Conservation (phyloP, 2,113 vertebrate genomes). For the Mustelus asterias region DNA sequence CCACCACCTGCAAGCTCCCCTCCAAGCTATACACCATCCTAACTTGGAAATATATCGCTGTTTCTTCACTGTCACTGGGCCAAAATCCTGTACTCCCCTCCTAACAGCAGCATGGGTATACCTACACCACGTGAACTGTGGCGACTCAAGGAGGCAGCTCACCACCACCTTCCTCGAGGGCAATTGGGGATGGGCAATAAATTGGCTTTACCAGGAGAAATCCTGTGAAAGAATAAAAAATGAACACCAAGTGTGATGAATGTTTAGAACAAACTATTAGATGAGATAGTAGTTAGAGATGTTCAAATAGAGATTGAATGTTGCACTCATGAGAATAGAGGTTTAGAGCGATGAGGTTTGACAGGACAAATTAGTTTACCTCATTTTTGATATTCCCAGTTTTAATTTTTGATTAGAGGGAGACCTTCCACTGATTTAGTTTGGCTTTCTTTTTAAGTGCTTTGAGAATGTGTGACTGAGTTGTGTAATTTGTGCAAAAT, state of each 20-base stretch:
- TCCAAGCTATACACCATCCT: too few species aligned
- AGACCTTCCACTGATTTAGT: background rate
- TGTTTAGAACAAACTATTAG: background rate
- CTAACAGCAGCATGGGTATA: too few species aligned
- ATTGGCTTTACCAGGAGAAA: too few species aligned
- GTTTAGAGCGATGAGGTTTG: background rate
- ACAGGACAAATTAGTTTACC: background rate
- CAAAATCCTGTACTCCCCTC: too few species aligned
- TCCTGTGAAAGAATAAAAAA: too few species aligned
- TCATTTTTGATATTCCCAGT: background rate
- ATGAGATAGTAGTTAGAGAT: background rate
- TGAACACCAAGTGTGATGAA: background rate
- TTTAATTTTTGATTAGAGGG: background rate
- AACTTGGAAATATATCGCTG: too few species aligned
- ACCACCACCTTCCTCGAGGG: too few species aligned
- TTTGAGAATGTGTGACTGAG: background rate
- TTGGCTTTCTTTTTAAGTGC: background rate
- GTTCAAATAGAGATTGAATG: background rate
- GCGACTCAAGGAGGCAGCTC: too few species aligned
- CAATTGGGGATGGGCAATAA: too few species aligned
- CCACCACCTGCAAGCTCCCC: too few species aligned
- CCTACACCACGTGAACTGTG: too few species aligned
- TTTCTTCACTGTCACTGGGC: too few species aligned
- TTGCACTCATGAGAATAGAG: background rate
- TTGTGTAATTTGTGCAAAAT: background rate